Base-by-base conservation (phyloP, 2,888 invertebrate species). In the Phortica okadai region DNA sequence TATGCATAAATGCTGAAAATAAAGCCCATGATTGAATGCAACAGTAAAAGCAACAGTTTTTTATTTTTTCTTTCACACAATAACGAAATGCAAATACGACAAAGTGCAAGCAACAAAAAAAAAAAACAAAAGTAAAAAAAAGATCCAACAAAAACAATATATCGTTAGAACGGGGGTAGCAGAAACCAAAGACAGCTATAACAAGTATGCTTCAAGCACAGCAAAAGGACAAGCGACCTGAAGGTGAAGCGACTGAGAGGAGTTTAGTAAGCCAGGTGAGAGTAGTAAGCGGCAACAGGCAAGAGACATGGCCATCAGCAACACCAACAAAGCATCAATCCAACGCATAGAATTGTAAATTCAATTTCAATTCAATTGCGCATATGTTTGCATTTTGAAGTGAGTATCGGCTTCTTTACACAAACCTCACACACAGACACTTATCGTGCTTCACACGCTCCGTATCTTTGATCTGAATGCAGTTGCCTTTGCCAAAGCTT, bases 311-410 rank as follows among this genome's bases (percentile, higher is more conserved):
- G 33, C 33, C 50, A 50, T 11, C 50, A 50, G 50, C 50, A 50
- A 8, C 6, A 14, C 1, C 8, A 50, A 50, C 50, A 50, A 50
- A 50, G 54, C 54, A 25, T 25, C 62, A 72, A 14, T 14, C 33
- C 56, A 56, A 74, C 80, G 82, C 83, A 83, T 84, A 85, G 85
- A 85, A 85, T 86, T 86, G 86, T 85, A 85, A 86, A 86, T 86
- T 86, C 85, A 85, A 86, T 86, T 86, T 85, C 86, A 83, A 86
- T 86, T 86, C 85, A 86, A 86, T 86, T 86, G 86, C 84, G 86
- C 85, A 85, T 85, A 83, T 86, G 86, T 85, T 86, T 83, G 86
- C 86, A 82, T 83, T 84, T 5, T 86, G 85, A 11, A 50, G 74
- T 75, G 76, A 77, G 78, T 73, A 75, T 74, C 73, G 1, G 33